Conservation (phyloP, 2,888 invertebrate genomes). For the Anthophora plumipes region DNA sequence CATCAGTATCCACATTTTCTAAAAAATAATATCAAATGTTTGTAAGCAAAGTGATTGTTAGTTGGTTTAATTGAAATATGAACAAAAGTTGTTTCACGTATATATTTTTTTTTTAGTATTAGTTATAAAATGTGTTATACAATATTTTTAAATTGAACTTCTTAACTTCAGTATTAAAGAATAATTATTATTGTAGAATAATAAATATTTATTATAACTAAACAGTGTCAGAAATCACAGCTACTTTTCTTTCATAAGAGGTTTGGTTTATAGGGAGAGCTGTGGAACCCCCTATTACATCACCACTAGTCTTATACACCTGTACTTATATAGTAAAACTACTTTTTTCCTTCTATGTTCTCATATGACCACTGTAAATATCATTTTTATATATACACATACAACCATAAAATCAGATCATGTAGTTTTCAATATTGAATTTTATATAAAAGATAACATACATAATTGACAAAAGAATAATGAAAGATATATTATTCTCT, state of each 20-base stretch:
- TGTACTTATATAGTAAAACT: constrained; percentile 39
- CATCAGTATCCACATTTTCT: constrained; percentile 95
- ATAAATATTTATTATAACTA: constrained; percentile 4
- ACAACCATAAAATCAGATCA: background rate
- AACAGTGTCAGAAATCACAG: constrained; percentile 10
- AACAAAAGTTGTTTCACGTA: background rate
- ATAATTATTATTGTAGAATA: background rate
- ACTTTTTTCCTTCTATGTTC: constrained; percentile 15
- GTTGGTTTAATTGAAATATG: background rate
- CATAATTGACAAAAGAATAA: background rate
- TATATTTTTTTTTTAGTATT: background rate
- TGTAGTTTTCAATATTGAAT: background rate
- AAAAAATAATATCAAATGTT: constrained; percentile 75
- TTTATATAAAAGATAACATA: background rate
- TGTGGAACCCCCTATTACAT: constrained; percentile 47
- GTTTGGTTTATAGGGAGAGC: constrained; percentile 26
- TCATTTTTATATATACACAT: background rate
- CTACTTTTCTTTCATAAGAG: constrained; percentile 25
- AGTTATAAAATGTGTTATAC: background rate
- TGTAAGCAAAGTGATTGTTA: background rate
- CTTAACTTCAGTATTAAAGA: background rate
- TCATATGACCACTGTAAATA: constrained; percentile 23
- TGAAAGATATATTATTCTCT: background rate
- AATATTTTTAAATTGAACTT: background rate
- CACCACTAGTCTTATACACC: constrained; percentile 28